Base-by-base conservation (phyloP, 2,888 invertebrate species). In the Odiellus spinosus region DNA sequence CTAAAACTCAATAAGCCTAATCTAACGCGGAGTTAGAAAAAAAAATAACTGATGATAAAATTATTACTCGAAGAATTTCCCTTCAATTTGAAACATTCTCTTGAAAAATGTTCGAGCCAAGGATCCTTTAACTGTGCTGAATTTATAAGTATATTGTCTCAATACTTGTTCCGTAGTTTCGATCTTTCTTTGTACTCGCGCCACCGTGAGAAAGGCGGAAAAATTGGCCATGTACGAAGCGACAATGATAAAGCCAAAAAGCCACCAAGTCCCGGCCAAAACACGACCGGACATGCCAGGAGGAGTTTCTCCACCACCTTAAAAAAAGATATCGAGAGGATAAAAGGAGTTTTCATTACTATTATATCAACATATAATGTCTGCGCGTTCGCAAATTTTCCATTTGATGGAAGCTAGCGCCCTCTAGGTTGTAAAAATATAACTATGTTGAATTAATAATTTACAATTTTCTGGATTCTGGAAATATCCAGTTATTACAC, bases 211-310 rank as follows among this genome's bases (percentile, higher is more conserved):
- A 64, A 95, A 96, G 1, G 96, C 96, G 2, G 96, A 95, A 61
- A 96, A 73, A 67, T 96, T 96, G 1, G 96, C 96, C 0, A 96
- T 96, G 67, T 96, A 96, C 0, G 93, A 93, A 3, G 96, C 96
- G 62, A 96, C 95, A 55, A 96, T 91, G 63, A 96, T 95, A 66
- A 96, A 96, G 0, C 95, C 93, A 67, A 96, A 96, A 19, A 96
- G 71, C 96, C 96, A 98, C 95, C 93, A 95, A 0, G 95, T 95
- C 2, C 95, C 95, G 0, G 95, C 95, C 0, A 96, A 81, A 11
- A 96, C 70, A 42, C 95, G 75, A 0, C 95, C 95, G 0, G 93
- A 93, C 1, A 96, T 71, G 66, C 95, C 95, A 65, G 91, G 90
- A 0, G 93, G 93, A 0, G 91, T 91, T 66, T 93, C 91, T 1